Evolutionary conservation across 2,888 invertebrate species (phyloP).

Genomic region (Ochropacha duplaris): DNA sequence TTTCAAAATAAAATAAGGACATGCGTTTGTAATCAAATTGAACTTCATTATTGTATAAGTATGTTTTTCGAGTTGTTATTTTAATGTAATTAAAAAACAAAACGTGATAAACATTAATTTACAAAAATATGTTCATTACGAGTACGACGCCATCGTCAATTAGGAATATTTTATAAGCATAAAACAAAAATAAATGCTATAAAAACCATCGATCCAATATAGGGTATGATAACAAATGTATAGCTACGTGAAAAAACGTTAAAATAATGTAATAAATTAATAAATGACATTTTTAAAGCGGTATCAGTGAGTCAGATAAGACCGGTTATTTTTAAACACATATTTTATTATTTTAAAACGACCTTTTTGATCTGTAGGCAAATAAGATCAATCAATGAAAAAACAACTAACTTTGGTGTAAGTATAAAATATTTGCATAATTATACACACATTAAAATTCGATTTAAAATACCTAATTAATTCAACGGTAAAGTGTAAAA

Average conservation of each 20-base stretch:
- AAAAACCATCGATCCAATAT: slow-evolving; percentile 1
- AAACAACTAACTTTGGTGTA: background rate
- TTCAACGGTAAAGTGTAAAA: background rate
- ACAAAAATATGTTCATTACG: background rate
- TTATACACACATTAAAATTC: background rate
- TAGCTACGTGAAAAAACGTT: background rate
- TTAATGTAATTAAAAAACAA: too few species aligned
- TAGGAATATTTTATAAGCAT: background rate
- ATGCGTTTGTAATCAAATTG: background rate
- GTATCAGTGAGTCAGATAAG: background rate
- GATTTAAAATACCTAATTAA: background rate
- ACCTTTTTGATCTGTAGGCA: background rate
- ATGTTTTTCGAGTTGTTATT: too few species aligned
- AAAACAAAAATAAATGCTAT: background rate
- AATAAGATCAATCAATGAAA: slow-evolving; percentile 1
- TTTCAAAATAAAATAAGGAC: too few species aligned
- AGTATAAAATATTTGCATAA: background rate
- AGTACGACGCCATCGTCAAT: background rate
- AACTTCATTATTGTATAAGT: background rate
- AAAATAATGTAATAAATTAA: slow-evolving; percentile 1
- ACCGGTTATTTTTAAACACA: background rate
- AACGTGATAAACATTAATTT: background rate
- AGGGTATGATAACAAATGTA: background rate
- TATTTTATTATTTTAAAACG: background rate
- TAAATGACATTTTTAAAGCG: background rate